Conservation (phyloP, 2,888 invertebrate genomes). For the Crioceris asparagi region DNA sequence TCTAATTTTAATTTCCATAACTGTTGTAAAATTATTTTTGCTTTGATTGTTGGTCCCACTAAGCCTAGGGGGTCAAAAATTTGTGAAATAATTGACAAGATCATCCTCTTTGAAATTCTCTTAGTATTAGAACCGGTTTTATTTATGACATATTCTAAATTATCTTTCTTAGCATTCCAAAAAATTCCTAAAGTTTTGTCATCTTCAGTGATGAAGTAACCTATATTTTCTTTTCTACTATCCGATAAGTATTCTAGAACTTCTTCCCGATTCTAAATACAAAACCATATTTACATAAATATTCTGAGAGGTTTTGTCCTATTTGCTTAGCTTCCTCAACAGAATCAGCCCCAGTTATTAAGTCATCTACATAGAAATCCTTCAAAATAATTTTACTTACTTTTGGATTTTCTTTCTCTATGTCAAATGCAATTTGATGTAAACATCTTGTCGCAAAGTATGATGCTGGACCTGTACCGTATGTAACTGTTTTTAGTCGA, state of each 20-base stretch:
- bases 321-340: conserved; percentile 6
- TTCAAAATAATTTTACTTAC: conserved; percentile 7
- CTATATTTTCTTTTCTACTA: background rate
- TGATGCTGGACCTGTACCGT: conserved; percentile 5
- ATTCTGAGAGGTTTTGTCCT: background rate
- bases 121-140: background rate
- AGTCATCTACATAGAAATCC: conserved; percentile 17
- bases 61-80: conserved; percentile 13
- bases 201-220: conserved; percentile 3
- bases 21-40: conserved; percentile 10
- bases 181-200: conserved; percentile 6
- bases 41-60: conserved; percentile 6
- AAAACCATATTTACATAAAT: conserved; percentile 1
- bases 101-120: background rate
- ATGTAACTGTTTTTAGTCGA: conserved; percentile 9
- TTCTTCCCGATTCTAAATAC: background rate
- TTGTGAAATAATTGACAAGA: conserved; percentile 4
- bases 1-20: conserved; percentile 11
- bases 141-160: conserved; percentile 3
- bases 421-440: conserved; percentile 9
- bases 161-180: conserved; percentile 4
- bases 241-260: conserved; percentile 3
- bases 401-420: conserved; percentile 3
- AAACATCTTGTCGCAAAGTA: conserved; percentile 8
- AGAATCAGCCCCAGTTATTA: conserved; percentile 9